Base-by-base conservation (phyloP, 2,888 invertebrate species). In the Leuctra nigra region DNA sequence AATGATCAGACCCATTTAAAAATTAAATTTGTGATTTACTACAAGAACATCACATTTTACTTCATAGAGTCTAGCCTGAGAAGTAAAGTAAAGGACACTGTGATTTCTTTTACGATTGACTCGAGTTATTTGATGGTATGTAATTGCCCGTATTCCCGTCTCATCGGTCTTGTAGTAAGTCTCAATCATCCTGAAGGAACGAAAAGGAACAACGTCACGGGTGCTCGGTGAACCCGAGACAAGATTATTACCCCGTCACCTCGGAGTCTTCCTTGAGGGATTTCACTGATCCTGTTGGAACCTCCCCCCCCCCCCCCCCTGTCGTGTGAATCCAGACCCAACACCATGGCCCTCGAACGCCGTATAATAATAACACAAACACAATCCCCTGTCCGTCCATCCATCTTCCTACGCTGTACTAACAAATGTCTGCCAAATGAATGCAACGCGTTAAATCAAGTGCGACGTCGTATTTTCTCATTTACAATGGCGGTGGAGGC, bases 181-280 rank as follows among this genome's bases (percentile, higher is more conserved):
- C n/a, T n/a, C n/a, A n/a, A n/a, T n/a, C n/a, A n/a, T n/a, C 29
- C 7, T 11, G 6, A 11, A 41, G 41, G 23, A 44, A 4, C 20
- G 35, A 35, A 16, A n/a, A 20, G 20, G 33, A 50, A 50, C 18
- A 35, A 33, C 35, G 50, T 50, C 50, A 29, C 18, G 6, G 35
- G 22, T 33, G 36, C 50, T 9, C 33, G 4, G 22, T 50, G 20
- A 50, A 33, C 33, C n/a, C 33, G 2, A 3, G 29, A 24, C 29
- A 33, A 50, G 50, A 20, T 35, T 50, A 50, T 50, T 35, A 29
- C 22, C 16, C 20, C 50, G 48, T 25, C 48, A 48, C 29, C 48
- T 48, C 48, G n/a, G 18, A 6, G 11, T 20, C 16, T 35, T 50
- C 50, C 50, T 50, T 50, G 9, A 35, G 50, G 50, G 50, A 50